Evolutionary conservation across 2,797 vertebrate genomes (phyloP).

Genomic region (Argya squamiceps): DNA sequence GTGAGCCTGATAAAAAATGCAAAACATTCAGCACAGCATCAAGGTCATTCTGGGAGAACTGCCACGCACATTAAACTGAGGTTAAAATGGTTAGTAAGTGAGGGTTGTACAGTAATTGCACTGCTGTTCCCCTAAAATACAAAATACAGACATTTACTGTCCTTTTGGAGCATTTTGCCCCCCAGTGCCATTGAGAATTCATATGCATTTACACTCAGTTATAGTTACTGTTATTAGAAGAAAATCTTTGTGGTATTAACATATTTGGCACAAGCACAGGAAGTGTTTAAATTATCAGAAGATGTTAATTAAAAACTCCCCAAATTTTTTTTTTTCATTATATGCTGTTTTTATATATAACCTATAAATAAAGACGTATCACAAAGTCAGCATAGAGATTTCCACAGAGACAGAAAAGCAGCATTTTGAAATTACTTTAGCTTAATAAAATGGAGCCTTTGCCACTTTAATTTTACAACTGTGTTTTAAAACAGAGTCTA

Average conservation of each 20-base stretch:
- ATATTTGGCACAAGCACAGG: not conserved
- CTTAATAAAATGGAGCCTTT: not conserved
- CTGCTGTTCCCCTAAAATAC: constrained; percentile 43
- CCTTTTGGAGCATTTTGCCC: not conserved
- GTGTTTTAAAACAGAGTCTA: not conserved
- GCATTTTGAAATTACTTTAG: not conserved
- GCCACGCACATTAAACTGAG: constrained; percentile 43
- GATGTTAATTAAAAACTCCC: not conserved
- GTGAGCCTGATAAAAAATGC: constrained; percentile 41
- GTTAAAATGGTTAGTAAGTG: constrained; percentile 61
- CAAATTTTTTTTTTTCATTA: not conserved
- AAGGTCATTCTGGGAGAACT: constrained; percentile 52
- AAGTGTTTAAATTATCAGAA: not conserved
- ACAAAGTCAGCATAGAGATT: not conserved
- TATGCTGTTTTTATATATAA: not conserved
- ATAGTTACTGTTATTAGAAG: constrained; percentile 3
- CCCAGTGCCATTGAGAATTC: constrained; percentile 16
- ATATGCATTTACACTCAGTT: not conserved
- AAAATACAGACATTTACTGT: constrained; percentile 46
- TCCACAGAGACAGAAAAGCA: not conserved
- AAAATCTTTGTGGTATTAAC: constrained; percentile 13
- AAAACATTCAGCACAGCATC: constrained; percentile 34
- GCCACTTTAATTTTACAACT: not conserved
- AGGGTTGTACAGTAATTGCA: constrained; percentile 59
- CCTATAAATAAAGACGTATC: not conserved